Evolutionary conservation across 2,797 vertebrate genomes (phyloP).

Genomic region (Florisuga fusca): DNA sequence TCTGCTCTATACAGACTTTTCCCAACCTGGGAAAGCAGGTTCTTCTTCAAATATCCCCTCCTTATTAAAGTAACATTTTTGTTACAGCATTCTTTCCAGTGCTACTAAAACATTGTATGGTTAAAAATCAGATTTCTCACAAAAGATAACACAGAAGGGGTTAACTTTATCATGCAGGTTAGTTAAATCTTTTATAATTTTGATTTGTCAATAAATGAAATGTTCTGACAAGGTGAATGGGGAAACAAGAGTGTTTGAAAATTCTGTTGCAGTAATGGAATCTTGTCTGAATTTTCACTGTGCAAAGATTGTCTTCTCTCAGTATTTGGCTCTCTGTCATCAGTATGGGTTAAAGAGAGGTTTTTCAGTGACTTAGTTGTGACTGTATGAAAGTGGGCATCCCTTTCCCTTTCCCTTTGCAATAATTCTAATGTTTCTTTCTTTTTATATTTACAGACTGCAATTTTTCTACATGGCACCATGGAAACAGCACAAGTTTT

Average conservation of each 20-base stretch:
- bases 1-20: not conserved
- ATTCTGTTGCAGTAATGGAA: not conserved
- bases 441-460: not conserved
- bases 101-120: not conserved
- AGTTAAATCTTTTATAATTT: not conserved
- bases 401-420: not conserved
- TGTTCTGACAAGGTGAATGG: not conserved
- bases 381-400: not conserved
- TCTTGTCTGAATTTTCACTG: not conserved
- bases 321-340: not conserved
- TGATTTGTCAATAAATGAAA: not conserved
- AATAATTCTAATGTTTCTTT: not conserved
- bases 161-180: not conserved
- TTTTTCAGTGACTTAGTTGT: not conserved
- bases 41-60: not conserved
- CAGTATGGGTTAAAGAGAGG: not conserved
- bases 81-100: not conserved
- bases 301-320: not conserved
- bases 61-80: not conserved
- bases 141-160: not conserved
- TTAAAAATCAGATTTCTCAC: not conserved
- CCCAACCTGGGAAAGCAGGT: fast-evolving
- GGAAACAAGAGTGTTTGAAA: not conserved
- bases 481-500: not conserved
- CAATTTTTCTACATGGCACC: not conserved